phyloP scores from a whole-genome alignment of 64 coral and sea anemone genomes.

The Dendrophyllia cribrosa region DNA sequence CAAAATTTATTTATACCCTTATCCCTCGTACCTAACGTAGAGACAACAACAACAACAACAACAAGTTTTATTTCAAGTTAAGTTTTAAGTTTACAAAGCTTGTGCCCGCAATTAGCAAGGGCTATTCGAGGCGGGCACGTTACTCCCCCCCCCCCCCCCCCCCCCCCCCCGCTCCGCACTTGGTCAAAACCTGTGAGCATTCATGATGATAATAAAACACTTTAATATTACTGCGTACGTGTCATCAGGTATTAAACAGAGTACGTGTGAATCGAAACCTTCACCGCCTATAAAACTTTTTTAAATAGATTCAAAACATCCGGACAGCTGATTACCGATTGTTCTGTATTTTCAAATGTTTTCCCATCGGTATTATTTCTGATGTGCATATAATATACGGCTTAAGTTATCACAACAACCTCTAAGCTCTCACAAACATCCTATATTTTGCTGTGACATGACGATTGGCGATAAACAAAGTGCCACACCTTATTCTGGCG shows the following conservation, averaged over 20 bases:
- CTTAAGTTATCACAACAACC: neutral
- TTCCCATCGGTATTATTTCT: slow-evolving; percentile 3
- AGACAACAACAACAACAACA: no score
- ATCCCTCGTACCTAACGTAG: no score
- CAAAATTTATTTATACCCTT: no score
- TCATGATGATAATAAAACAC: no score
- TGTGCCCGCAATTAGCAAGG: no score
- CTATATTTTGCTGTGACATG: slow-evolving; percentile 47
- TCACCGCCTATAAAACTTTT: neutral
- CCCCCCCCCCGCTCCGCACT: neutral
- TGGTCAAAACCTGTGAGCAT: neutral
- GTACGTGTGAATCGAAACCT: neutral
- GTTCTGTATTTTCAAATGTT: neutral
- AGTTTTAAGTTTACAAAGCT: no score
- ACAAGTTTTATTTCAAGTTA: no score
- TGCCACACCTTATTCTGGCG: slow-evolving; percentile 35
- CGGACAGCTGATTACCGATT: neutral
- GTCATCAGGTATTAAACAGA: neutral
- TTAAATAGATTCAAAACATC: neutral
- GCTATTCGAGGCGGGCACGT: no score
- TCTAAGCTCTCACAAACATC: neutral
- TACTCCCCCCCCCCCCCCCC: no score
- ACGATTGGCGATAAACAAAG: slow-evolving; percentile 15
- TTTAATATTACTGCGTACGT: no score
- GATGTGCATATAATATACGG: neutral